These are phyloP conservation scores for Parasteatoda tepidariorum DNA, from an alignment of 1,140 invertebrate species.

Conservation along the genomic window DNA sequence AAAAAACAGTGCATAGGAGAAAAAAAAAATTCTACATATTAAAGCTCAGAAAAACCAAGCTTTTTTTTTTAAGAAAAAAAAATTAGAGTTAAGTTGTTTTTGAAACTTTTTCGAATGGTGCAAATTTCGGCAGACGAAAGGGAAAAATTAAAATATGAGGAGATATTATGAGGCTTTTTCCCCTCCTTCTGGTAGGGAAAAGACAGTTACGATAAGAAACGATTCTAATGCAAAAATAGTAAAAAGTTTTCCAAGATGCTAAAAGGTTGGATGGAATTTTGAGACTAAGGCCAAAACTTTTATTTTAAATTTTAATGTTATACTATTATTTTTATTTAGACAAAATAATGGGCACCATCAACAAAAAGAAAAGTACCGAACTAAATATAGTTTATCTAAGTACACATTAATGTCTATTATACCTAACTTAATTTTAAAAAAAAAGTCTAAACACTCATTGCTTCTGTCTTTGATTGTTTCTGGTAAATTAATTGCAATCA, in stretches of 20 bases:
- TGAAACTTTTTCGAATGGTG: constrained; percentile 55
- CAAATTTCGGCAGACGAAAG: constrained; percentile 28
- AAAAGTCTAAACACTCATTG: no score
- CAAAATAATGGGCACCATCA: no score
- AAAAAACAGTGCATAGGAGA: constrained; percentile 18
- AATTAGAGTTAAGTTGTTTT: constrained; percentile 49
- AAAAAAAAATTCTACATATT: neutral
- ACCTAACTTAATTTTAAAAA: no score
- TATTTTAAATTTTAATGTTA: no score
- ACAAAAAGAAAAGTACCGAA: no score
- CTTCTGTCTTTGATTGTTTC: no score
- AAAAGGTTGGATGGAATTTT: constrained; percentile 1
- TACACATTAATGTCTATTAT: no score
- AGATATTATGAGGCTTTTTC: neutral
- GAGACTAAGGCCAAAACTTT: neutral
- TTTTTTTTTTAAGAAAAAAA: no score
- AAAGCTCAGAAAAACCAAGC: neutral
- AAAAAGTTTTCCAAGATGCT: neutral
- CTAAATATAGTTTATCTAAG: no score
- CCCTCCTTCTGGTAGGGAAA: neutral
- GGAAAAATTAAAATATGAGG: neutral
- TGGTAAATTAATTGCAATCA: no score
- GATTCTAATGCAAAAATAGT: constrained; percentile 24
- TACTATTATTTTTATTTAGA: no score
- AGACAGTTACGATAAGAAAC: constrained; percentile 10